Evolutionary conservation across 1,140 invertebrate species (phyloP), one percentile per base, ranked within the genome.

Genomic region (Drosophila sechellia): DNA sequence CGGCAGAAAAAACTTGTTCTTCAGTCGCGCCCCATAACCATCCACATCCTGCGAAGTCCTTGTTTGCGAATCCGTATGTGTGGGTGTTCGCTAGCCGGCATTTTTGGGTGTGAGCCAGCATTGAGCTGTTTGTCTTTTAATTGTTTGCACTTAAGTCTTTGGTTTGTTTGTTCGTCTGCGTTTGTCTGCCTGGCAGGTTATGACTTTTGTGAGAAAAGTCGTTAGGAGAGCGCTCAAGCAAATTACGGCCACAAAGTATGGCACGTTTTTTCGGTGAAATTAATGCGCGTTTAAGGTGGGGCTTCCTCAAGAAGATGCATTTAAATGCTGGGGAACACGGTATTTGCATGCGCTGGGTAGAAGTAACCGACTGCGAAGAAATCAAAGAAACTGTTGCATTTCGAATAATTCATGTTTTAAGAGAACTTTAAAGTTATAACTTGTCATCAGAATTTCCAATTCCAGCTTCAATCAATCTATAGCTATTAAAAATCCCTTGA

Each of bases 61-160:
- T 77, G 71, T 79, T 81, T 70, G 55, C 42, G 49, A 49, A 49
- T 60, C 57, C 73, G 50, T 61, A 48, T 66, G 68, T 65, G 48
- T 59, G 43, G 40, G 34, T 61, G 35, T 76, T 49, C 53, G 37
- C 43, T 49, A 39, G 54, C 54, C 52, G 34, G 57, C 43, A 17
- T 37, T 54, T 34, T 31, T 45, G 50, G 40, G 43, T 54, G 68
- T 55, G 65, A 50, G 61, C 55, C 50, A 63, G 57, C 80, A 84
- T 84, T 79, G 83, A 87, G 83, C 84, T 87, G 83, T 87, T 87
- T 87, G 83, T 84, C 77, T 87, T 87, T 87, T 87, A 87, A 87
- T 87, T 87, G 83, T 87, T 87, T 87, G 83, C 83, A 87, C 83
- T 87, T 87, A 83, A 83, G 84, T 72, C 76, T 60, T 61, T 64